Evolutionary conservation across 2,797 vertebrate genomes (phyloP), one percentile per base, ranked within the genome.

Genomic region (Phoeniculus purpureus): DNA sequence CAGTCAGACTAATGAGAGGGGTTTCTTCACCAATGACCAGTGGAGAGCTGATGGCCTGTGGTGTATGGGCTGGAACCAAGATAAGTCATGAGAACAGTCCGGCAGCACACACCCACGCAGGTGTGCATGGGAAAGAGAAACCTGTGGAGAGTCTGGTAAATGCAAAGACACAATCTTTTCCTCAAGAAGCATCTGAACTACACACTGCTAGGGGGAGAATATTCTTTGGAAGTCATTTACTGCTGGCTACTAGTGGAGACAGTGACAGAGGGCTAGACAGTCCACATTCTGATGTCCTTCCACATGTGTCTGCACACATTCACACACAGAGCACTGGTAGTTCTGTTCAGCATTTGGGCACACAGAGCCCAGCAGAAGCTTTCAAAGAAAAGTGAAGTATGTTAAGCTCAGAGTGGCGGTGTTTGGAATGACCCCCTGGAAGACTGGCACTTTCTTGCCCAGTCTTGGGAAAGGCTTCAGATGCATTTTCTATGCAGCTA

Each of bases 1-100:
- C 98, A 0, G 98, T 99, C 96, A 99, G 95, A 92, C 97, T 99
- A 92, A 99, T 96, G 78, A 98, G 92, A 11, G 98, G 97, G 26
- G 97, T 96, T 19, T 98, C 98, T 37, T 98, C 97, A 4, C 92
- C 97, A 81, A 98, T 87, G 52, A 96, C 97, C 68, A 98, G 95
- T 5, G 95, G 79, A 47, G 80, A 68, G 40, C 45, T 61, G 34
- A 66, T 18, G 31, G 60, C 34, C 75, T 92, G 90, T 43, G 75
- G 66, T 40, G 85, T 74, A 81, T 93, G 70, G 48, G 72, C 96
- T 96, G 70, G 40, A 96, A 94, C 3, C 47, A 87, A 79, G 79
- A 21, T 5, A 89, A 87, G 51, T 71, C 32, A 68, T 92, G 60
- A 86, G 80, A 85, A 55, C 20, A 11, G 7, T 70, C 3, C 66